Evolutionary conservation across 2,113 vertebrate genomes (phyloP), one percentile per base, ranked within the genome.

Genomic region (Hippocampus guttulatus): DNA sequence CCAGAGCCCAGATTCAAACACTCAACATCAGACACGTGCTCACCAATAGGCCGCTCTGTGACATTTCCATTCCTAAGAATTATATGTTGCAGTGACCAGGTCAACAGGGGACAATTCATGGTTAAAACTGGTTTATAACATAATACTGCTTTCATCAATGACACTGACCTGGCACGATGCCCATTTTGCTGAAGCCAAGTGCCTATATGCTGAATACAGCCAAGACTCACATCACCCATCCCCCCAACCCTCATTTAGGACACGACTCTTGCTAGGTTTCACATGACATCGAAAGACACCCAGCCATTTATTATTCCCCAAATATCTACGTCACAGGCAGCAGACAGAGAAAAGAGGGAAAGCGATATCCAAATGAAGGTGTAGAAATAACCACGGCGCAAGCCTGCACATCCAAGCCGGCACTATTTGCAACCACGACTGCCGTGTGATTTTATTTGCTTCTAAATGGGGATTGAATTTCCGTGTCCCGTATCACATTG

Each of bases 391-490:
- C 90, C 87, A 89, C 86, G 76, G 75, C 47, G 51, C 68, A 45
- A 69, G 66, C 75, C 27, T 58, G 5, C 61, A 76, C 78, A 74
- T 79, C 71, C 79, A 80, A 79, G 79, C 79, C 80, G 79, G 85
- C 88, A 85, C 89, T 86, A 91, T 90, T 90, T 88, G 86, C 91
- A 92, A 90, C 90, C 89, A 87, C 88, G 89, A 91, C 87, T 87
- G 86, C 89, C 83, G 85, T 82, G 80, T 88, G 89, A 89, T 91
- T 91, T 90, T 90, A 91, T 92, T 90, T 89, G 84, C 88, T 76
- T 75, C 88, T 89, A 88, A 89, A 90, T 87, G 84, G 88, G 87
- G 91, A 92, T 92, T 90, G 91, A 89, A 91, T 92, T 91, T 92
- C 91, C 88, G 85, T 82, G 85, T 88, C 85, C 85, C 84, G 84